A percentile compares a stretch with the other conserved stretches of the same genome.
Conservation (phyloP, 2,888 invertebrate species). For the Mythimna albipuncta region DNA sequence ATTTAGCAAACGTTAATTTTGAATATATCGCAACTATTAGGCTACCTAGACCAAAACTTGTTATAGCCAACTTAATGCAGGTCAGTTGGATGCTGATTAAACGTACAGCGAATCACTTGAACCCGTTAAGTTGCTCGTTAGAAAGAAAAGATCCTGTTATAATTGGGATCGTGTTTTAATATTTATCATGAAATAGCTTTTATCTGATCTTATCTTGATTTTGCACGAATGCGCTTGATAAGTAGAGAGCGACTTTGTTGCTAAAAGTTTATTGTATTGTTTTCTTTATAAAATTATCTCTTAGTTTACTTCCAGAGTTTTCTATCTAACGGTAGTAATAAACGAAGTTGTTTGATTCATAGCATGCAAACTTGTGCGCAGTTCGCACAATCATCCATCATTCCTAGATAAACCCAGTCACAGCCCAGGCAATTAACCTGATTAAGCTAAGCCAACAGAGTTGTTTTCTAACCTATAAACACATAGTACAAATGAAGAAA, state of each 20-base stretch:
- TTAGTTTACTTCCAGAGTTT: slow-evolving; percentile 16
- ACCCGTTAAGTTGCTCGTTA: slow-evolving; percentile 61
- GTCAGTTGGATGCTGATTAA: slow-evolving; percentile 55
- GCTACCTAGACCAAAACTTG: slow-evolving; percentile 57
- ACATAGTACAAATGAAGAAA: slow-evolving; percentile 57
- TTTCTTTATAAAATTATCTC: background rate
- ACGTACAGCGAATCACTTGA: slow-evolving; percentile 49
- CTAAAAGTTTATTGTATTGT: slow-evolving; percentile 4
- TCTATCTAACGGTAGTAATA: background rate
- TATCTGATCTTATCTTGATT: slow-evolving; percentile 50
- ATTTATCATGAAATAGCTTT: slow-evolving; percentile 54
- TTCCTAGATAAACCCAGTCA: slow-evolving; percentile 49
- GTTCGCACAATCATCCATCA: slow-evolving; percentile 35
- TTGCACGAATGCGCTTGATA: slow-evolving; percentile 49
- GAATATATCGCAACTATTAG: slow-evolving; percentile 53
- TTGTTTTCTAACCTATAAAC: slow-evolving; percentile 49
- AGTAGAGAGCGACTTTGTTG: slow-evolving; percentile 15
- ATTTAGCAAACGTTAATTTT: slow-evolving; percentile 53
- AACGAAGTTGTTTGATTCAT: slow-evolving; percentile 26
- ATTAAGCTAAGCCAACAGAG: slow-evolving; percentile 22
- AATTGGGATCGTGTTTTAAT: slow-evolving; percentile 59
- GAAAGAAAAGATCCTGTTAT: slow-evolving; percentile 61
- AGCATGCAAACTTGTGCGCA: slow-evolving; percentile 18
- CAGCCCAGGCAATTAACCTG: slow-evolving; percentile 38
- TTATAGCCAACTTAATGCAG: slow-evolving; percentile 53